Evolutionary conservation across 2,113 vertebrate species (phyloP).

Genomic region (Peucedramus taeniatus): DNA sequence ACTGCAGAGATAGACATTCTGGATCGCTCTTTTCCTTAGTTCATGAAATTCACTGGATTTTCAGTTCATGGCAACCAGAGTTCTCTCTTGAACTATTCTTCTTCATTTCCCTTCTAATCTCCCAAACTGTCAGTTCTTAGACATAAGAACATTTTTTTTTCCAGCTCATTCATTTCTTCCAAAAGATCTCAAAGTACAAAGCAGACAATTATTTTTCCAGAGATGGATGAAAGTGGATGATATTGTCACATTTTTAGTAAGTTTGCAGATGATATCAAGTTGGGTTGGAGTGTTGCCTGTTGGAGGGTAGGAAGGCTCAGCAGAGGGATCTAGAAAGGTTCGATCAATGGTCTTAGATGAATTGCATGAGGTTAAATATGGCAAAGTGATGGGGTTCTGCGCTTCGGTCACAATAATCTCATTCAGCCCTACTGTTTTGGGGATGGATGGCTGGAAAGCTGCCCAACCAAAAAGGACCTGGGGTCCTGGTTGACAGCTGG

Average conservation of each 20-base stretch:
- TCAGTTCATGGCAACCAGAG: neutral
- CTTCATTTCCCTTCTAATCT: neutral
- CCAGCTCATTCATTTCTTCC: neutral
- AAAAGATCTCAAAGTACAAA: neutral
- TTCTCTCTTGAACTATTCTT: neutral
- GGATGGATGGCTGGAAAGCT: neutral
- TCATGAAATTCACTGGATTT: constrained; percentile 43
- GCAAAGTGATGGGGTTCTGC: neutral
- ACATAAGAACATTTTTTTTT: neutral
- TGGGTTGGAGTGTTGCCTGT: neutral
- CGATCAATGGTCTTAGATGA: neutral
- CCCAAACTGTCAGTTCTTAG: neutral
- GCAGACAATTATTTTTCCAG: neutral
- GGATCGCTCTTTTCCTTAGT: constrained; percentile 31
- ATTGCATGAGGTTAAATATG: neutral
- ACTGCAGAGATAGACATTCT: constrained; percentile 7
- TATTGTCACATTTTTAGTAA: neutral
- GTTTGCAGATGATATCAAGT: neutral
- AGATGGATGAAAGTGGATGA: neutral
- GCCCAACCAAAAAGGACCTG: neutral
- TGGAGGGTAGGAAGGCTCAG: neutral
- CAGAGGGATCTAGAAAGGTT: neutral
- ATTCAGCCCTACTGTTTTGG: neutral
- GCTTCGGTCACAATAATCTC: neutral
- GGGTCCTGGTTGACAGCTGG: rapidly evolving